Evolutionary conservation across 2,113 vertebrate genomes (phyloP), one percentile per base, ranked within the genome.

Genomic region (Passerina amoena): DNA sequence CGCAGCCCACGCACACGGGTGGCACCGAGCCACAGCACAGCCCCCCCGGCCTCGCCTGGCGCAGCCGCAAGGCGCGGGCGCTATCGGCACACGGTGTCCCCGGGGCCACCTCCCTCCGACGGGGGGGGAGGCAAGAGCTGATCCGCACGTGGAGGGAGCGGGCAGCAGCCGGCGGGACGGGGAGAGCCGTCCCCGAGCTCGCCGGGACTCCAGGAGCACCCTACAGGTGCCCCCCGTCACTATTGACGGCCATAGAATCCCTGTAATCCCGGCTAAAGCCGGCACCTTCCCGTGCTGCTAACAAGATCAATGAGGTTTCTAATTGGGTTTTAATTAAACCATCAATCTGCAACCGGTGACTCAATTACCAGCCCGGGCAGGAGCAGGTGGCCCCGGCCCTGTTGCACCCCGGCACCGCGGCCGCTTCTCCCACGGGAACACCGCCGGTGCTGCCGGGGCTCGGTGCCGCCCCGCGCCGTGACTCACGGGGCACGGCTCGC

Each of bases 321-420:
- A 97, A 97, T 96, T 97, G 97, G 95, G 96, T 93, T 97, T 97
- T 97, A 97, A 97, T 97, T 97, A 97, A 97, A 96, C 93, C 91
- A 97, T 97, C 96, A 97, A 97, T 97, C 97, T 94, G 78, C 92
- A 91, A 85, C 82, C 94, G 40, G 92, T 81, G 95, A 96, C 96
- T 96, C 95, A 96, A 97, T 97, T 94, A 94, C 71, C 73, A 75
- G 94, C 83, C 96, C 10, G 53, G 93, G 86, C 69, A 80, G 69
- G 89, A 93, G 45, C 19, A 44, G 53, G 76, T 65, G 60, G 82
- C 80, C 65, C 40, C 42, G 18, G 73, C 68, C 91, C 91, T 45
- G 70, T 35, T 56, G 86, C 91, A 88, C 79, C 90, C 85, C 5
- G 2, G 5, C 20, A 44, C 65, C 1, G 1, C 0, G 6, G 47